A percentile compares a stretch with the other conserved stretches of the same genome.
phyloP scores from a whole-genome alignment of 2,113 vertebrate species.

The Hydrochoerus hydrochaeris region DNA sequence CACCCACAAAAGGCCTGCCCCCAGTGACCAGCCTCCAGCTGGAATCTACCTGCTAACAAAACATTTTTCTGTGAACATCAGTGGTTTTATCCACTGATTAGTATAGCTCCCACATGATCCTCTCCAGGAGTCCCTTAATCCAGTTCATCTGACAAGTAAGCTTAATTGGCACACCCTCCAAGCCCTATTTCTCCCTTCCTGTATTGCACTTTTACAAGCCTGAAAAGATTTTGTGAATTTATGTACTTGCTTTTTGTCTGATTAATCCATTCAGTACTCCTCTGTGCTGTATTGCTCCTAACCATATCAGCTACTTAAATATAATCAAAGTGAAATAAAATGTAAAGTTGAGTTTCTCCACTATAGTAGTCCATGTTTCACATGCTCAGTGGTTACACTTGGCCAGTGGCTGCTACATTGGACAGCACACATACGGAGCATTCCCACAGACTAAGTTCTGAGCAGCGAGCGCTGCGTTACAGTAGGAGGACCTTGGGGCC shows the following conservation, averaged over 20 bases:
- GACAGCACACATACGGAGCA: not conserved
- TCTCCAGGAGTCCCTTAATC: not conserved
- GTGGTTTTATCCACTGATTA: not conserved
- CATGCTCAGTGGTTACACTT: not conserved
- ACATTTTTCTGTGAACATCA: not conserved
- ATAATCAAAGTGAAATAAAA: slow-evolving; percentile 22
- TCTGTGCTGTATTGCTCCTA: not conserved
- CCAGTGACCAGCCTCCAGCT: not conserved
- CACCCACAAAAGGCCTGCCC: not conserved
- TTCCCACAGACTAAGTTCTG: not conserved
- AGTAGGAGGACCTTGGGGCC: not conserved
- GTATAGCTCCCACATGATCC: not conserved
- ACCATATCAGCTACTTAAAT: not conserved
- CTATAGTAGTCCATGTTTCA: not conserved
- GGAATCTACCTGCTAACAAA: not conserved
- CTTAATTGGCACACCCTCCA: not conserved
- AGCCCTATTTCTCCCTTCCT: not conserved
- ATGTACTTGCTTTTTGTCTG: not conserved
- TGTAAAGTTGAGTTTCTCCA: not conserved
- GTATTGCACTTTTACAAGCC: not conserved
- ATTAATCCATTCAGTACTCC: not conserved
- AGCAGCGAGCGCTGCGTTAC: not conserved
- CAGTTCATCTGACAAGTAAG: not conserved
- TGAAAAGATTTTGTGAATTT: not conserved
- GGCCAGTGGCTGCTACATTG: not conserved